These are phyloP conservation scores for Phocoena phocoena DNA, from an alignment of 2,113 vertebrate genomes.

Conservation along the genomic window DNA sequence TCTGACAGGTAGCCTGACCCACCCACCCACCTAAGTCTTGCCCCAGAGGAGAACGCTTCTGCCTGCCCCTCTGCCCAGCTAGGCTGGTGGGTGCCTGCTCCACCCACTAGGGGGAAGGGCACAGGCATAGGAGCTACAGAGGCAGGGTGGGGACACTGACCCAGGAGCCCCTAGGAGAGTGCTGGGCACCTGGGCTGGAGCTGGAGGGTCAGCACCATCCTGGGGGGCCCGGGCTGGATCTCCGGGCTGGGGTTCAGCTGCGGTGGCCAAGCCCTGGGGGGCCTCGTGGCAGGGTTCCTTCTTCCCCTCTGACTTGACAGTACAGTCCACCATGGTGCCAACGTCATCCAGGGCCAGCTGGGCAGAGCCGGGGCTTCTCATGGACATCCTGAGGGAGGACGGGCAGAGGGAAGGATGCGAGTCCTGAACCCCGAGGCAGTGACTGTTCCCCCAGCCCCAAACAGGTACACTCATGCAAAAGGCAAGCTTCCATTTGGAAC, in stretches of 20 bases:
- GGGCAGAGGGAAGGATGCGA: background rate
- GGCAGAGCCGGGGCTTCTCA: slow-evolving; percentile 89
- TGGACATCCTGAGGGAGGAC: slow-evolving; percentile 89
- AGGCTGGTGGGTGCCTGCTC: background rate
- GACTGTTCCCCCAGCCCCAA: no score
- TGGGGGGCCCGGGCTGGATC: slow-evolving; percentile 66
- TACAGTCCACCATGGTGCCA: slow-evolving; percentile 91
- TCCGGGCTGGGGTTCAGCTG: slow-evolving; percentile 70
- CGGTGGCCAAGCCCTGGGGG: slow-evolving; percentile 32
- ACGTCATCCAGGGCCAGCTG: slow-evolving; percentile 87
- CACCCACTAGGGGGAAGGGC: background rate
- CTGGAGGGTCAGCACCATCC: slow-evolving; percentile 65
- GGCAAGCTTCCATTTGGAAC: background rate
- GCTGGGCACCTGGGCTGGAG: slow-evolving; percentile 77
- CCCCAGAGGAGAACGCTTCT: background rate
- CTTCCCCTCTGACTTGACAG: slow-evolving; percentile 90
- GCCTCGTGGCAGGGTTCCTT: slow-evolving; percentile 78
- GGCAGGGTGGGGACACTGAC: background rate
- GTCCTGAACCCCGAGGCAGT: no score
- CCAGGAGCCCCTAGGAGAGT: background rate
- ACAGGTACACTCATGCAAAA: fast-evolving
- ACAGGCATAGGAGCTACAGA: background rate
- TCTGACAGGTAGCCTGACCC: background rate
- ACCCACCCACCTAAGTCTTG: background rate
- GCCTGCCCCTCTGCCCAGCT: background rate